Evolutionary conservation across 2,888 invertebrate genomes (phyloP), one percentile per base, ranked within the genome.

Genomic region (Lasius platythorax): DNA sequence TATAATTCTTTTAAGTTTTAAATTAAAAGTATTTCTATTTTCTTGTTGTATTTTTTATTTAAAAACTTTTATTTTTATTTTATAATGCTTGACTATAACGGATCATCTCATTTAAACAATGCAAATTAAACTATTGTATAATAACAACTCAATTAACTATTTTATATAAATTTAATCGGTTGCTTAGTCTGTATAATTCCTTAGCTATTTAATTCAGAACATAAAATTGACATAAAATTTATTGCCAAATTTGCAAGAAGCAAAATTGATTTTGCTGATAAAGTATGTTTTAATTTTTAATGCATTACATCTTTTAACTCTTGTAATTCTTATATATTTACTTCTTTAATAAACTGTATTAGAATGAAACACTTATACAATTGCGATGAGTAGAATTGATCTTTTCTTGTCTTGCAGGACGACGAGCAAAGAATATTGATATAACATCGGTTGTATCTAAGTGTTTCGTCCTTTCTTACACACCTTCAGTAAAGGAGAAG

Each of bases 401-500:
- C 23, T 66, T 82, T n/a, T 3, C 46, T 66, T 30, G 15, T 3
- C 46, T 66, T 30, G 11, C 56, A 82, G 23, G 30, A n/a, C n/a
- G 5, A 33, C n/a, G 12, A 75, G 30, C 53, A 63, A 67, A 11
- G 76, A 85, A 76, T 76, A 58, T 76, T 43, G 58, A 46, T 76
- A 50, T 33, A 53, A 70, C 66, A 30, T 53, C 28, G 67, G 40
- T 50, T 83, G 53, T 23, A 56, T 30, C 46, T 83, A 66, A 58
- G 28, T 83, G 61, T 83, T 46, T 43, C 23, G 40, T 78, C 33
- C 64, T 70, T 76, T 74, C 23, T 58, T 43, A 8, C 40, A 50
- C 33, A 46, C 12, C 43, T 75, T n/a, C 33, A 12, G 43, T 46
- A 30, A 81, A 63, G 53, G 75, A 82, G 79, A 53, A 85, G 72